Conservation (phyloP, 2,797 vertebrate species). For the Poeciliopsis infans region DNA sequence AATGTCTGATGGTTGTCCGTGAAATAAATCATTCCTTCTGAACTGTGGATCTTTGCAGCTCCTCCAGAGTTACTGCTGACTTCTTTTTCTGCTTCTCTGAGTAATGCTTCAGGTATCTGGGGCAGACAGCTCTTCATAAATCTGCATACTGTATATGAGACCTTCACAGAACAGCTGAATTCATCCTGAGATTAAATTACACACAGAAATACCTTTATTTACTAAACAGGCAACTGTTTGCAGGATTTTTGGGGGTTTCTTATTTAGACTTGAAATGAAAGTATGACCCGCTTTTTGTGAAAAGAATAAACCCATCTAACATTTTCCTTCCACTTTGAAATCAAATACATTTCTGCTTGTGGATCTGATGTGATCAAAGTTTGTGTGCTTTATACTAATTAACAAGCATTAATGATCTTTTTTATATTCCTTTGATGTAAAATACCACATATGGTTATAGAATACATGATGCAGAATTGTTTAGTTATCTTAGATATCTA, state of each 20-base stretch:
- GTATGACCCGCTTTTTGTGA: background rate
- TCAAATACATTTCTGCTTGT: background rate
- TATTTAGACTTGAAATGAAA: background rate
- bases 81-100: background rate
- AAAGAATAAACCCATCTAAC: no score
- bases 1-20: background rate
- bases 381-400: background rate
- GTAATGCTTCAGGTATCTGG: background rate
- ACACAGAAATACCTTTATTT: background rate
- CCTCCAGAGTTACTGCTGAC: background rate
- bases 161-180: background rate
- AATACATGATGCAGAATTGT: conserved; percentile 4
- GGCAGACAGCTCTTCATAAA: background rate
- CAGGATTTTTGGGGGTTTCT: background rate
- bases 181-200: background rate
- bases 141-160: background rate
- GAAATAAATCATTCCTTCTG: background rate
- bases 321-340: background rate
- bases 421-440: background rate
- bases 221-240: background rate
- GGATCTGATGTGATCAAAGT: background rate
- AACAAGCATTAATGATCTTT: background rate
- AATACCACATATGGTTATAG: no score
- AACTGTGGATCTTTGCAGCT: background rate
- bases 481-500: conserved; percentile 35